Evolutionary conservation across 2,113 vertebrate genomes (phyloP), one percentile per base, ranked within the genome.

Genomic region (Speoplatyrhinus poulsoni): DNA sequence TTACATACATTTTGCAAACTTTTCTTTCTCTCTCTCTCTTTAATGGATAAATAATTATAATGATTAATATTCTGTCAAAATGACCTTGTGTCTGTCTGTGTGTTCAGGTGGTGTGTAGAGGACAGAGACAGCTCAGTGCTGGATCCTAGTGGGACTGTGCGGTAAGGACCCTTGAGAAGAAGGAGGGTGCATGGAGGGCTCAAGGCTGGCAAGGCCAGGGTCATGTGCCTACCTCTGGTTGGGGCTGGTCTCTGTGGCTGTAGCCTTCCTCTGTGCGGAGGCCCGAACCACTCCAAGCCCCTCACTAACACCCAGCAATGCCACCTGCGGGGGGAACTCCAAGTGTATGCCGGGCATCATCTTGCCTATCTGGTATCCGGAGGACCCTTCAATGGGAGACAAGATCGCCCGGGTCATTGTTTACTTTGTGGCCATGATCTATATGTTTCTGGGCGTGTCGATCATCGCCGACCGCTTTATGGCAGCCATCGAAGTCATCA

Each of bases 391-490:
- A 17, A 94, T 98, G 82, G 98, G 98, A 64, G 98, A 99, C 92
- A 99, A 99, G 92, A 96, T 99, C 70, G 98, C 98, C 54, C 93
- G 98, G 81, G 98, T 99, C 88, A 99, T 99, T 1, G 98, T 99
- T 59, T 99, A 99, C 81, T 99, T 99, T 73, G 98, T 99, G 83
- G 98, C 98, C 0, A 87, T 99, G 87, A 99, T 99, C 89, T 99
- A 99, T 91, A 99, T 99, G 97, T 99, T 99, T 71, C 93, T 99
- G 9, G 98, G 98, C 52, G 97, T 99, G 60, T 99, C 98, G 67
- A 99, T 99, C 87, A 98, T 99, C 74, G 96, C 98, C 0, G 98
- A 99, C 82, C 97, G 98, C 76, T 99, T 99, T 91, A 99, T 99
- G 98, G 96, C 97, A 0, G 97, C 98, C 73, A 99, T 99, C 67